Evolutionary conservation across 2,888 invertebrate species (phyloP).

Genomic region (Rhaphigaster nebulosa): DNA sequence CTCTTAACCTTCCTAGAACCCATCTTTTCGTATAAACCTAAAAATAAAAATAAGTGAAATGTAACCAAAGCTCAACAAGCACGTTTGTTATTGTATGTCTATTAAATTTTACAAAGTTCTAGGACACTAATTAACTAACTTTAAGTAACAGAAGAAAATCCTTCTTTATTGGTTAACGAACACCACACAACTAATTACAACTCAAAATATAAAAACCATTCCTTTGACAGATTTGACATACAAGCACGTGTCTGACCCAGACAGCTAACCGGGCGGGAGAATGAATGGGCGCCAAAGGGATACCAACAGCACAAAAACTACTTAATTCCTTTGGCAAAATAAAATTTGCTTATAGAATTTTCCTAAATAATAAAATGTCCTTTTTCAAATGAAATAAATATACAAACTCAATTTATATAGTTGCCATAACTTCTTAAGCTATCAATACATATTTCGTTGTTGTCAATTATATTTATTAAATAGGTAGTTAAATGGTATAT

Average conservation of each 20-base stretch:
- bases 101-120: not conserved
- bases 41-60: not conserved
- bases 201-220: not conserved
- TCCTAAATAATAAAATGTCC: not conserved
- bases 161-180: not conserved
- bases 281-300: slow-evolving; percentile 5
- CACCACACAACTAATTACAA: not conserved
- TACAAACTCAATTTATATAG: not conserved
- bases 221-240: slow-evolving; percentile 13
- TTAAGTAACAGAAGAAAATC: not conserved
- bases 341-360: not conserved
- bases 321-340: not conserved
- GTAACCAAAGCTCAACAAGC: not conserved
- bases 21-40: not conserved
- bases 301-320: not conserved
- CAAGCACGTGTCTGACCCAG: slow-evolving; percentile 21
- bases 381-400: not conserved
- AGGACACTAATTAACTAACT: not conserved
- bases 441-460: not conserved
- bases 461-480: not conserved
- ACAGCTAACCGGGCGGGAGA: slow-evolving; percentile 45
- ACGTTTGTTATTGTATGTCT: not conserved
- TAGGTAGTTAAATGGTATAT: not conserved
- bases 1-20: slow-evolving; percentile 39
- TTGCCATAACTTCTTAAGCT: not conserved